Conservation (phyloP, 2,113 vertebrate species). For the Prionailurus viverrinus region DNA sequence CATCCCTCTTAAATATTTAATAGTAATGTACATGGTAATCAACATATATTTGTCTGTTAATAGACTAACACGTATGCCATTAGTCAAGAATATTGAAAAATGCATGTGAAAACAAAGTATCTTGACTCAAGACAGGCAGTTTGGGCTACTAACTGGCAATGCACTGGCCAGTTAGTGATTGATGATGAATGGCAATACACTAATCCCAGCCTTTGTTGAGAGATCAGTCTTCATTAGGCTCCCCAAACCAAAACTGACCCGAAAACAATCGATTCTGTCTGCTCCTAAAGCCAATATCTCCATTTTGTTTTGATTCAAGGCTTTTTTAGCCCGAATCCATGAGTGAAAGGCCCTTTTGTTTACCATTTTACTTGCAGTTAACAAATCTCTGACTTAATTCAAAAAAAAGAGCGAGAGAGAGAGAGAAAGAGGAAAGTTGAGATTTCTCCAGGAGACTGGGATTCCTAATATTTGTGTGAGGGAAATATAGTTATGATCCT, state of each 20-base stretch:
- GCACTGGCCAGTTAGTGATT: neutral
- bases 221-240: slow-evolving; percentile 46
- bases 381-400: slow-evolving; percentile 27
- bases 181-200: neutral
- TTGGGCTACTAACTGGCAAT: neutral
- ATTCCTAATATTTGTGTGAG: neutral
- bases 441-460: neutral
- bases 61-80: neutral
- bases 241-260: neutral
- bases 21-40: neutral
- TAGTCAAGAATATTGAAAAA: slow-evolving; percentile 12
- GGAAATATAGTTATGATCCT: neutral
- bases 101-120: neutral
- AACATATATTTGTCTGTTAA: neutral
- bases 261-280: slow-evolving; percentile 52
- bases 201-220: neutral
- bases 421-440: neutral
- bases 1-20: slow-evolving; percentile 47
- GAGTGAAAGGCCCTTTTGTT: slow-evolving; percentile 45
- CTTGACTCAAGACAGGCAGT: neutral
- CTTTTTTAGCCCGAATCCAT: neutral
- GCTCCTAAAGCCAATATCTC: slow-evolving; percentile 25
- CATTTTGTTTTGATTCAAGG: slow-evolving; percentile 63
- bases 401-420: neutral
- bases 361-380: slow-evolving; percentile 59